phyloP scores from a whole-genome alignment of 2,888 invertebrate genomes.

The Pediacus dermestoides region DNA sequence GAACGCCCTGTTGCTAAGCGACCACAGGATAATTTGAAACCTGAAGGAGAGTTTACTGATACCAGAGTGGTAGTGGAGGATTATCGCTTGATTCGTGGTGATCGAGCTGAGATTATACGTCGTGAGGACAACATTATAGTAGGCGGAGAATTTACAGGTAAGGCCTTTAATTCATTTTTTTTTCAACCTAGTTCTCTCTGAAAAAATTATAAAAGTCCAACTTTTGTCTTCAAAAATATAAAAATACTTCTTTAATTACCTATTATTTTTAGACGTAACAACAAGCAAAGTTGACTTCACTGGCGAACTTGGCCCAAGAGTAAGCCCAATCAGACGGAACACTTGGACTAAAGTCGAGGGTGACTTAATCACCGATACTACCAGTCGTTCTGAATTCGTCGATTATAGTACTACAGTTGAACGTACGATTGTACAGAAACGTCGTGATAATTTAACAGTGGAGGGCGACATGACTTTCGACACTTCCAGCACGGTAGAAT shows the following conservation, averaged over 20 bases:
- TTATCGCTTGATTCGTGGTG: slow-evolving; percentile 58
- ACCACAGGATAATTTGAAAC: slow-evolving; percentile 51
- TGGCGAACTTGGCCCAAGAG: slow-evolving; percentile 62
- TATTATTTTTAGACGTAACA: slow-evolving; percentile 59
- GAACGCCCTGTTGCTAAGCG: slow-evolving; percentile 46
- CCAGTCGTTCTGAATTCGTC: slow-evolving; percentile 63
- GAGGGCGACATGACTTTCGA: slow-evolving; percentile 68
- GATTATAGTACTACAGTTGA: slow-evolving; percentile 59
- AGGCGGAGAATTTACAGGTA: slow-evolving; percentile 66
- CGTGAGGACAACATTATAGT: slow-evolving; percentile 64
- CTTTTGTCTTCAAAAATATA: too few species aligned
- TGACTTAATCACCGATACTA: slow-evolving; percentile 68
- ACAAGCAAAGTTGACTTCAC: slow-evolving; percentile 68
- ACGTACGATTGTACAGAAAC: slow-evolving; percentile 57
- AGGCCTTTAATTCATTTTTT: too few species aligned
- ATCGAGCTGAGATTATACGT: slow-evolving; percentile 62
- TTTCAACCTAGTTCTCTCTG: too few species aligned
- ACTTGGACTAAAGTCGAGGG: slow-evolving; percentile 77
- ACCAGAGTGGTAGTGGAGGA: slow-evolving; percentile 56
- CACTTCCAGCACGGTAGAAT: slow-evolving; percentile 63
- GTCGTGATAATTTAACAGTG: slow-evolving; percentile 63
- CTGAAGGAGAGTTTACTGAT: slow-evolving; percentile 51
- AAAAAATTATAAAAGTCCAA: too few species aligned
- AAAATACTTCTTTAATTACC: neutral
- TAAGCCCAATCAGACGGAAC: slow-evolving; percentile 66